Base-by-base conservation (phyloP, 2,113 vertebrate genomes). In the Hydropotes inermis region DNA sequence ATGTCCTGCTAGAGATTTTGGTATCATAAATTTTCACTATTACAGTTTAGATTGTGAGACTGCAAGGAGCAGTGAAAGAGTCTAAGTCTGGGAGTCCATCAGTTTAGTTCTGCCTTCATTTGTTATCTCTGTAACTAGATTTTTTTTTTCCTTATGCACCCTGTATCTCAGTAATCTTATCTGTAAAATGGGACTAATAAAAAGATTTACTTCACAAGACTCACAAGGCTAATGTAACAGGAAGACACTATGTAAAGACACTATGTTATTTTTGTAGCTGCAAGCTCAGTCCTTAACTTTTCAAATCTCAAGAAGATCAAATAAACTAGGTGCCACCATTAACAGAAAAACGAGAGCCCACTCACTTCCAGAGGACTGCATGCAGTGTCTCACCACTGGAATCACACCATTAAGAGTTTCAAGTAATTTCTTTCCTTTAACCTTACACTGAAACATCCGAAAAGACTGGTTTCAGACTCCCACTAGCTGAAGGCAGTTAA, bases 121-220 rank as follows among this genome's bases (percentile, higher is more conserved):
- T 52, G 84, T 52, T 83, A 39, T 79, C 23, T 86, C 57, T 94
- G 4, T 52, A 88, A 90, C n/a, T 87, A 30, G 43, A 43, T 50
- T 84, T 84, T 83, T 84, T 89, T 30, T 52, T 14, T 43, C 43
- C 45, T 60, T 87, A 94, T 43, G 76, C 16, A 54, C 15, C 43
- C 8, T 57, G 16, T 45, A 45, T 60, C 83, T 96, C 50, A 91
- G 76, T 85, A 88, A 50, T 81, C 25, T 74, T 64, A 76, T 43
- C 78, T 86, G 58, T 94, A 95, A 91, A 97, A 94, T 60, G 54
- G 47, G 70, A 79, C 67, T 58, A 93, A 82, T 33, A 50, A 81
- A 43, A 92, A 47, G 39, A 25, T 11, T 89, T 60, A 67, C 14
- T 67, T 89, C 55, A 74, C 28, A 55, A 60, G 43, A 58, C 10